A percentile compares a stretch with the other conserved stretches of the same genome.
Conservation (phyloP, 1,140 invertebrate species). For the Odontomachus brunneus region DNA sequence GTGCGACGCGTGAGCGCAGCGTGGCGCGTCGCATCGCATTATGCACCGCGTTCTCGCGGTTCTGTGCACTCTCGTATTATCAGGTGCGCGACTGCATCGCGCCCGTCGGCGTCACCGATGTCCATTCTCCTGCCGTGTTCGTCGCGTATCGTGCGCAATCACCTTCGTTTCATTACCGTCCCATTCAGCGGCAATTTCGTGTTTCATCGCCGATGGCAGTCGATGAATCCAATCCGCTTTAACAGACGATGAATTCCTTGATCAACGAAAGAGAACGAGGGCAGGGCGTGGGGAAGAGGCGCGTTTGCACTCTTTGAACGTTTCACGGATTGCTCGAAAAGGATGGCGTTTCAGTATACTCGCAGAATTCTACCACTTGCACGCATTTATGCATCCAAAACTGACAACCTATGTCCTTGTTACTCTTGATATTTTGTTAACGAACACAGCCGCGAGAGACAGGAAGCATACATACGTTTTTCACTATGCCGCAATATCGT, state of each 20-base stretch:
- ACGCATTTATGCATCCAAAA: neutral
- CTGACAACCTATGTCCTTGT: too few relatives aligned
- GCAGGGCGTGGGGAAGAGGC: neutral
- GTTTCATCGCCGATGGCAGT: conserved; percentile 63
- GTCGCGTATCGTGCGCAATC: conserved; percentile 65
- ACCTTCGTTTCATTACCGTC: conserved; percentile 73
- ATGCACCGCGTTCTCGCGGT: conserved; percentile 21
- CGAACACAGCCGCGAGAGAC: neutral
- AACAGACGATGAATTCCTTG: conserved; percentile 54
- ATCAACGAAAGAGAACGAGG: neutral
- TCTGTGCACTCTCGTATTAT: conserved; percentile 51
- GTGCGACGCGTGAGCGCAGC: neutral
- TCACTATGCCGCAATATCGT: neutral
- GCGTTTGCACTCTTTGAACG: conserved; percentile 5
- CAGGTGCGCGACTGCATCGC: conserved; percentile 38
- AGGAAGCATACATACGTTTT: too few relatives aligned
- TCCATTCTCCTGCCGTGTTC: conserved; percentile 52
- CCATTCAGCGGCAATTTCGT: conserved; percentile 73
- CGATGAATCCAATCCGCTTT: conserved; percentile 65
- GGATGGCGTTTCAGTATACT: too few relatives aligned
- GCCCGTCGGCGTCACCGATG: neutral
- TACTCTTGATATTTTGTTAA: neutral
- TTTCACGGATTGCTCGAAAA: conserved; percentile 4
- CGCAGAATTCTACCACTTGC: too few relatives aligned
- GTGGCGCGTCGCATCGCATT: conserved; percentile 6